A percentile compares a stretch with the other conserved stretches of the same genome.
phyloP scores from a whole-genome alignment of 2,888 invertebrate species.

The Eupithecia insigniata region DNA sequence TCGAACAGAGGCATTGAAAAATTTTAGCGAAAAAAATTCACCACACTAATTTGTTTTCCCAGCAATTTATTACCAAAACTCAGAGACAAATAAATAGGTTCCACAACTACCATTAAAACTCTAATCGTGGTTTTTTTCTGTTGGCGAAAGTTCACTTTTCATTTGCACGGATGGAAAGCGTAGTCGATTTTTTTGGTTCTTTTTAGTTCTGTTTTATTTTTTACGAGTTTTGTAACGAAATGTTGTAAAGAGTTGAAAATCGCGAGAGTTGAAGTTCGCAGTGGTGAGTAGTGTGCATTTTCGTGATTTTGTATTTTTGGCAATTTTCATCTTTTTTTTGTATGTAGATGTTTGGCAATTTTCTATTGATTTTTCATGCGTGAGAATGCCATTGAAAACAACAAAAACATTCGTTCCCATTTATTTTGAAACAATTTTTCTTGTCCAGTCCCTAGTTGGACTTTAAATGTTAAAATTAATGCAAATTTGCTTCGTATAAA shows the following conservation, averaged over 20 bases:
- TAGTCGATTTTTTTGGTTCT: constrained; percentile 17
- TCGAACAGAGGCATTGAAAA: not conserved
- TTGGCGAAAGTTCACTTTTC: constrained; percentile 25
- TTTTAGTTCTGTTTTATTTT: not conserved
- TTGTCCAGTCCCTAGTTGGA: not conserved
- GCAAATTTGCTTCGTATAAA: too few relatives aligned
- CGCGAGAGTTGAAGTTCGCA: too few relatives aligned
- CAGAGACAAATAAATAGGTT: not conserved
- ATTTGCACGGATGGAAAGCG: constrained; percentile 25
- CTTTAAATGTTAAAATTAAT: not conserved
- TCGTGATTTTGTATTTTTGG: too few relatives aligned
- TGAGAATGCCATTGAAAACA: not conserved
- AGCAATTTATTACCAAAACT: not conserved
- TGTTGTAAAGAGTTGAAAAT: not conserved
- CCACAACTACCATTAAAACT: not conserved
- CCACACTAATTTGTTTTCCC: not conserved
- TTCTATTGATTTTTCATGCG: not conserved
- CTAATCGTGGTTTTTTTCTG: constrained; percentile 19
- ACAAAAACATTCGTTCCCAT: not conserved
- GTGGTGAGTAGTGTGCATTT: not conserved
- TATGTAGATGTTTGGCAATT: too few relatives aligned
- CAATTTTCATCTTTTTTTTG: too few relatives aligned
- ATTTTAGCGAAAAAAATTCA: too few relatives aligned
- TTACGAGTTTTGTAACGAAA: not conserved
- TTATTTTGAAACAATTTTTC: not conserved